Evolutionary conservation across 2,797 vertebrate genomes (phyloP).

Genomic region (Phalanger gymnotis): DNA sequence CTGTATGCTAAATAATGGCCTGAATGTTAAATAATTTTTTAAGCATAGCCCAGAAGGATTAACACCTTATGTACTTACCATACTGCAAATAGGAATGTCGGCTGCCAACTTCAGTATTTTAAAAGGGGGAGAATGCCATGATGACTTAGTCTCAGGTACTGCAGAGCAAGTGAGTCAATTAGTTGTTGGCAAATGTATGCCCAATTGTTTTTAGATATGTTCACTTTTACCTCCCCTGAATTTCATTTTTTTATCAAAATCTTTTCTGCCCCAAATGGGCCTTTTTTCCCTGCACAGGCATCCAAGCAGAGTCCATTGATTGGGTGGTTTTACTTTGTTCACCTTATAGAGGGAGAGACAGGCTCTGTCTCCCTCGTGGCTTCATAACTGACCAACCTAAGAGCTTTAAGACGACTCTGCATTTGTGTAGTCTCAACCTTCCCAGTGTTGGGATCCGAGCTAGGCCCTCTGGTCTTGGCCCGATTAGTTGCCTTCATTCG

Average conservation of each 20-base stretch:
- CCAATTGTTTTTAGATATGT: constrained; percentile 55
- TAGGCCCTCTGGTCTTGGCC: constrained; percentile 60
- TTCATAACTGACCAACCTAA: constrained; percentile 69
- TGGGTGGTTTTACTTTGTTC: constrained; percentile 25
- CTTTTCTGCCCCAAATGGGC: constrained; percentile 35
- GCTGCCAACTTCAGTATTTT: constrained; percentile 72
- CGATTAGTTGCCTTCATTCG: constrained; percentile 73
- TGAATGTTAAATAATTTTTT: constrained; percentile 93
- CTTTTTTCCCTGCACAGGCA: constrained; percentile 44
- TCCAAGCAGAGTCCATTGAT: constrained; percentile 52
- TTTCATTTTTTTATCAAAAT: constrained; percentile 61
- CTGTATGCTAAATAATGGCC: constrained; percentile 97
- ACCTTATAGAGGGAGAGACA: constrained; percentile 14
- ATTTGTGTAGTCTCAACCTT: constrained; percentile 71
- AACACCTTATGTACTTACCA: constrained; percentile 90
- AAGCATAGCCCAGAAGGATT: constrained; percentile 89
- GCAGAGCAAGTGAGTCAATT: constrained; percentile 64
- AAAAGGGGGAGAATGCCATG: constrained; percentile 65
- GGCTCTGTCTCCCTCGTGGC: constrained; percentile 1
- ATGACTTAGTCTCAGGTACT: constrained; percentile 63
- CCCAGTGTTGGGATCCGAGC: constrained; percentile 59
- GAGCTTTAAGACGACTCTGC: constrained; percentile 71
- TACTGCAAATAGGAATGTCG: constrained; percentile 70
- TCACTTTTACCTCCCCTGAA: constrained; percentile 46
- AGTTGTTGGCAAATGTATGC: constrained; percentile 55